Conservation (phyloP, 2,888 invertebrate genomes). For the Augiades crinisus region DNA sequence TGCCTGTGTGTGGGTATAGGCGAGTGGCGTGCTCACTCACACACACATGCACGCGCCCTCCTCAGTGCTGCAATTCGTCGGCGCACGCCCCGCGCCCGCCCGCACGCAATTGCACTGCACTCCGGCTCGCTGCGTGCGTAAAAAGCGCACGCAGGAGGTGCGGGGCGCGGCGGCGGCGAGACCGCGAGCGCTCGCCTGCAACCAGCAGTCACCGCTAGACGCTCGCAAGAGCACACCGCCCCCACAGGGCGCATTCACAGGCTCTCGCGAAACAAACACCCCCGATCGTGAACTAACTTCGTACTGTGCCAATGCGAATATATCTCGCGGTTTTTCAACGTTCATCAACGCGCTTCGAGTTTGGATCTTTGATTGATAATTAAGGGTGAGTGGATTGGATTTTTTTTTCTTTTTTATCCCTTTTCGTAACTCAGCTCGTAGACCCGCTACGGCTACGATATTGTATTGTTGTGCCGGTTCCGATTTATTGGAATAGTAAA, state of each 20-base stretch:
- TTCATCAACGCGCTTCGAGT: constrained; percentile 38
- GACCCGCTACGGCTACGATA: constrained; percentile 43
- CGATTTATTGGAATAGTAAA: neutral
- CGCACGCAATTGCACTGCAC: constrained; percentile 80
- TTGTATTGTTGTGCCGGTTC: constrained; percentile 1
- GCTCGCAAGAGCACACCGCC: constrained; percentile 75
- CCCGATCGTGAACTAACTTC: constrained; percentile 63
- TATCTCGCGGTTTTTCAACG: constrained; percentile 32
- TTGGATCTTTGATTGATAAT: constrained; percentile 44
- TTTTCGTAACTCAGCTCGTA: constrained; percentile 32
- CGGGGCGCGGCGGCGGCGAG: constrained; percentile 57
- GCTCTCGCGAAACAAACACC: constrained; percentile 60
- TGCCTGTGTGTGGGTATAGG: constrained; percentile 37
- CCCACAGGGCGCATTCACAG: constrained; percentile 61
- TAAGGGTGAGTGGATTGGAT: constrained; percentile 40
- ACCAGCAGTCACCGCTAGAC: constrained; percentile 70
- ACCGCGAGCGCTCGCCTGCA: constrained; percentile 54
- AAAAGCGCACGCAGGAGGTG: constrained; percentile 78
- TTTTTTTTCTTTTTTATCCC: constrained; percentile 31
- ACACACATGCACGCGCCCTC: constrained; percentile 64
- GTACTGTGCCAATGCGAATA: constrained; percentile 63
- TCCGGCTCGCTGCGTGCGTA: constrained; percentile 73
- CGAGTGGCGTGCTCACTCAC: constrained; percentile 64
- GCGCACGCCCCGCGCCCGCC: constrained; percentile 55
- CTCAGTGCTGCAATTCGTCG: constrained; percentile 78